Percentiles rank a stretch among this genome's conserved stretches.
These are phyloP conservation scores for Charadrius vociferus DNA, from an alignment of 2,113 vertebrate species.

Conservation along the genomic window DNA sequence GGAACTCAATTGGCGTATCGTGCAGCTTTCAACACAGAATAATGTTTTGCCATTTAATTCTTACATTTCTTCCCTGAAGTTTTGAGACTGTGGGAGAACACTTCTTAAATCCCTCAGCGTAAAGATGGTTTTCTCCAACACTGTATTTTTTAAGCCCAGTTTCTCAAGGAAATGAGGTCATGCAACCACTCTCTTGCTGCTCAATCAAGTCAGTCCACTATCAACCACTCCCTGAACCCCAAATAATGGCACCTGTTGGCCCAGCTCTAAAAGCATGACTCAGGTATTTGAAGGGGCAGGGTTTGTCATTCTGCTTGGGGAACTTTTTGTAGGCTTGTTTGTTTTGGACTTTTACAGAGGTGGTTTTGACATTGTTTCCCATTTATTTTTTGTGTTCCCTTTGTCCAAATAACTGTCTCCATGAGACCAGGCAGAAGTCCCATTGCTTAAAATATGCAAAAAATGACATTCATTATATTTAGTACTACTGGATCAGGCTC, in stretches of 20 bases:
- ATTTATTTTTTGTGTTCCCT: not conserved
- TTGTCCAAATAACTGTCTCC: not conserved
- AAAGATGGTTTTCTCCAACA: not conserved
- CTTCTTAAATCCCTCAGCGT: not conserved
- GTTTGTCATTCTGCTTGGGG: no score
- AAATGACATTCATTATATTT: fast-evolving
- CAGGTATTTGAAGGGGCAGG: fast-evolving
- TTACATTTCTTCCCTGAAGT: not conserved
- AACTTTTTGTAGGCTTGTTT: not conserved
- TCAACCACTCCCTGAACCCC: not conserved
- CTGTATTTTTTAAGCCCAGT: not conserved
- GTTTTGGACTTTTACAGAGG: not conserved
- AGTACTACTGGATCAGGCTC: not conserved
- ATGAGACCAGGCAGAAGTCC: not conserved
- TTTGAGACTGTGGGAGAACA: not conserved
- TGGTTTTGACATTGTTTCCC: not conserved
- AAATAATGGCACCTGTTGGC: no score
- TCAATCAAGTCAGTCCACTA: not conserved
- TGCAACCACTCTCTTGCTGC: not conserved
- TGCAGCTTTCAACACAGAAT: not conserved
- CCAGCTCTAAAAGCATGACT: not conserved
- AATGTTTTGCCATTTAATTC: not conserved
- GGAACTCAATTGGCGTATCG: not conserved
- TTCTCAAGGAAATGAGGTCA: not conserved
- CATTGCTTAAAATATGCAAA: fast-evolving